A percentile compares a stretch with the other conserved stretches of the same genome.
Conservation (phyloP, 2,797 vertebrate species). For the Melanotaenia pygmaea region DNA sequence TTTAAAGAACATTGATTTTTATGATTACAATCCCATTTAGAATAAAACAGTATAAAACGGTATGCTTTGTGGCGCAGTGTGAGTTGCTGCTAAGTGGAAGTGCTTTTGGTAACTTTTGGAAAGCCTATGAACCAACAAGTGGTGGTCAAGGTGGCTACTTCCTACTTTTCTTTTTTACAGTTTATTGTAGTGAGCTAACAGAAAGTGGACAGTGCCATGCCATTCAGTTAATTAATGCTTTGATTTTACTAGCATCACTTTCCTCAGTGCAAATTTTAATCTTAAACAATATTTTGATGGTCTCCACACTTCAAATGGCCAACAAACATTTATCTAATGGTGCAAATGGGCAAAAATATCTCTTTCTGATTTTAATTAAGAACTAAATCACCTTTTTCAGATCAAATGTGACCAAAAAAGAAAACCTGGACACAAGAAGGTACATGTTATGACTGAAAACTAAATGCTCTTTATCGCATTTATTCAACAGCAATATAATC, state of each 20-base stretch:
- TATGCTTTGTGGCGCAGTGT: background rate
- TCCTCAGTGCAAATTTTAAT: constrained; percentile 17
- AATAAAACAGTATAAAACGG: background rate
- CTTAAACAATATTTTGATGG: constrained; percentile 28
- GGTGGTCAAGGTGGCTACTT: background rate
- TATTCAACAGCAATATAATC: constrained; percentile 6
- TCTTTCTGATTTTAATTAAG: constrained; percentile 20
- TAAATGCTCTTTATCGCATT: constrained; percentile 3
- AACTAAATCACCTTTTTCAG: constrained; percentile 12
- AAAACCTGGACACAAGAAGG: constrained; percentile 20
- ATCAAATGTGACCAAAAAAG: constrained; percentile 27
- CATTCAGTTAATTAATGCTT: constrained; percentile 13
- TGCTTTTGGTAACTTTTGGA: background rate
- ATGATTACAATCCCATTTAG: background rate
- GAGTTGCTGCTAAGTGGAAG: background rate
- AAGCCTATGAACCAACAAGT: background rate
- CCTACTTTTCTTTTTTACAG: background rate
- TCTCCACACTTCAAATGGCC: constrained; percentile 23
- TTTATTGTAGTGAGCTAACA: constrained; percentile 12
- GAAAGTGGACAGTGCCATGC: constrained; percentile 12
- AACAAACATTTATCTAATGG: constrained; percentile 4
- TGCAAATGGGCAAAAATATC: constrained; percentile 25
- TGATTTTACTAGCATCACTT: constrained; percentile 26
- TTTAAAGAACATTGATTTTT: background rate
- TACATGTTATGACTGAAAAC: constrained; percentile 20